phyloP scores from a whole-genome alignment of 2,797 vertebrate genomes.

The Helicolenus hilgendorfi region DNA sequence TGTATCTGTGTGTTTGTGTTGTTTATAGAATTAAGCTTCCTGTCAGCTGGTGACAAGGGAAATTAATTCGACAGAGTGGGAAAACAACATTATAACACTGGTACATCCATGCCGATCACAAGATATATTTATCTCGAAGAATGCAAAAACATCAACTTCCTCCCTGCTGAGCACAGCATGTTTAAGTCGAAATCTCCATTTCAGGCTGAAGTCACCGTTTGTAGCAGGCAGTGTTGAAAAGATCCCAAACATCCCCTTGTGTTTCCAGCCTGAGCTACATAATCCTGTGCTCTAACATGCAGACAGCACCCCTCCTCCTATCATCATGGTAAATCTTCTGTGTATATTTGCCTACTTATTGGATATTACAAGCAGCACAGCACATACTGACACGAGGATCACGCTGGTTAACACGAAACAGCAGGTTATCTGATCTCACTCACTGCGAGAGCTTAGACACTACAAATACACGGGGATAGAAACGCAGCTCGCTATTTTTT shows the following conservation, averaged over 20 bases:
- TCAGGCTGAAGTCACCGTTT: background rate
- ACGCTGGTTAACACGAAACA: constrained; percentile 56
- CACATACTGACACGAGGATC: constrained; percentile 62
- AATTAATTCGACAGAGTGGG: constrained; percentile 50
- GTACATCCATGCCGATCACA: background rate
- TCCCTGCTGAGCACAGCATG: background rate
- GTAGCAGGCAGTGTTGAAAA: background rate
- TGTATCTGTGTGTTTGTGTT: constrained; percentile 45
- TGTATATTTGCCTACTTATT: constrained; percentile 74
- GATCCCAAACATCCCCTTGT: background rate
- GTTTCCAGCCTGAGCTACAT: background rate
- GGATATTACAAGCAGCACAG: constrained; percentile 49
- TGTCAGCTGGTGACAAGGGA: constrained; percentile 42
- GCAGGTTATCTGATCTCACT: constrained; percentile 62
- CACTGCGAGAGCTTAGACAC: constrained; percentile 36
- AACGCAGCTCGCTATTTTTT: background rate
- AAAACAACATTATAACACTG: constrained; percentile 22
- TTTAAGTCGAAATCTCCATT: constrained; percentile 19
- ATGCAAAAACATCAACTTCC: constrained; percentile 15
- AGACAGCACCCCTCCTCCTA: constrained; percentile 7
- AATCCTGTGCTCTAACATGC: constrained; percentile 13
- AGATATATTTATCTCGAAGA: constrained; percentile 16
- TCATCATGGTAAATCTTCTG: constrained; percentile 43
- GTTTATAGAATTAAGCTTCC: constrained; percentile 49
- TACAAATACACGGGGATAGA: constrained; percentile 40